These are phyloP conservation scores for Xiphophorus maculatus DNA, from an alignment of 2,113 vertebrate species.

Conservation along the genomic window DNA sequence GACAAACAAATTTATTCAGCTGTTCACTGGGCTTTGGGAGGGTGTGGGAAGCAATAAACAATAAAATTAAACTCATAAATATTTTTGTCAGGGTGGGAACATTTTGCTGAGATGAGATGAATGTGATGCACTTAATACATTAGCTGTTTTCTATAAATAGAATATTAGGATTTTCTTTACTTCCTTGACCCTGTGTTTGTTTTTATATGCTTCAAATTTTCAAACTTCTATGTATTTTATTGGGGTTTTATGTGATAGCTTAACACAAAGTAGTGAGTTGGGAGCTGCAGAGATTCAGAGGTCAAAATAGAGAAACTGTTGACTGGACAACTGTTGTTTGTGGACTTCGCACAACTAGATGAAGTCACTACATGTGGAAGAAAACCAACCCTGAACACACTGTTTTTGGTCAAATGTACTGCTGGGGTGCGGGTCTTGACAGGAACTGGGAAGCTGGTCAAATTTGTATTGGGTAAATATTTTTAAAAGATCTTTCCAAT, in stretches of 20 bases:
- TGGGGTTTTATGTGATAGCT: background rate
- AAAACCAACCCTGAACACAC: too few species aligned
- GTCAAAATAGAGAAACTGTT: background rate
- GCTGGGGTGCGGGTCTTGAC: too few species aligned
- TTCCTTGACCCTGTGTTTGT: background rate
- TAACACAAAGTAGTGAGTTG: background rate
- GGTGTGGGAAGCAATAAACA: constrained; percentile 43
- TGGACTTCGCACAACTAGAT: background rate
- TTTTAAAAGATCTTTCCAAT: background rate
- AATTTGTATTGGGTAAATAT: background rate
- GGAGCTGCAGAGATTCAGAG: background rate
- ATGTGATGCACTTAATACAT: background rate
- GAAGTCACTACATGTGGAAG: too few species aligned
- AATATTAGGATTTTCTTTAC: background rate
- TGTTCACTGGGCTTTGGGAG: constrained; percentile 25
- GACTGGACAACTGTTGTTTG: background rate
- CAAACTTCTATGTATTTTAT: background rate
- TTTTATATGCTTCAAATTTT: background rate
- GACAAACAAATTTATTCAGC: constrained; percentile 39
- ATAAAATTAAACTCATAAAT: constrained; percentile 17
- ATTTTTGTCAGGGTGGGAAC: constrained; percentile 36
- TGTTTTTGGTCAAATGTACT: too few species aligned
- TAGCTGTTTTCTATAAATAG: background rate
- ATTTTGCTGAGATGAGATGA: constrained; percentile 7
- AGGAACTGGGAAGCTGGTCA: too few species aligned